phyloP scores from a whole-genome alignment of 2,888 invertebrate genomes.

The Loripinus fragilis region DNA sequence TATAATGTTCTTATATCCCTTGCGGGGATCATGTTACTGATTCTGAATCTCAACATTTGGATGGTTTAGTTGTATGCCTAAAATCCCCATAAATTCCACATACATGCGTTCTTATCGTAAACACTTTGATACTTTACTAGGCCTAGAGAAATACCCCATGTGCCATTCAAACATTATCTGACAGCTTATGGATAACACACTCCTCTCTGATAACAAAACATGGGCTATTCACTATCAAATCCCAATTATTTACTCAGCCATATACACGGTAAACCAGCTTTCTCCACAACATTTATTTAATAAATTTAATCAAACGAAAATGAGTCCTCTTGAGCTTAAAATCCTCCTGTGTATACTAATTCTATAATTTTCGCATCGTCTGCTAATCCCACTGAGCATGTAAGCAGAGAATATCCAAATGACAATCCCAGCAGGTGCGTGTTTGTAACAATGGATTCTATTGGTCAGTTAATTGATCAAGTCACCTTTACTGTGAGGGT shows the following conservation, averaged over 20 bases:
- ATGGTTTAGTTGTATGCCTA: too few species aligned
- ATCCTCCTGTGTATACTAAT: slow-evolving; percentile 3
- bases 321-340: slow-evolving; percentile 11
- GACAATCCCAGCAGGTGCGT: slow-evolving; percentile 37
- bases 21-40: slow-evolving; percentile 1
- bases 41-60: too few species aligned
- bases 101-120: not conserved
- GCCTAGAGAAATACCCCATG: slow-evolving; percentile 5
- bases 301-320: slow-evolving; percentile 19
- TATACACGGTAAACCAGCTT: slow-evolving; percentile 1
- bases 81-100: not conserved
- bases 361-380: slow-evolving; percentile 19
- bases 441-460: slow-evolving; percentile 27
- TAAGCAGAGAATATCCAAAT: slow-evolving; percentile 4
- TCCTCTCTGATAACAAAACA: slow-evolving; percentile 8
- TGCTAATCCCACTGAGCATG: slow-evolving; percentile 32
- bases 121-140: slow-evolving; percentile 15
- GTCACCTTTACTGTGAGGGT: slow-evolving; percentile 1
- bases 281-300: slow-evolving; percentile 10
- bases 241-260: not conserved
- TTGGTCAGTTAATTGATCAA: slow-evolving; percentile 31
- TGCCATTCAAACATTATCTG: not conserved
- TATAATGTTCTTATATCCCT: slow-evolving; percentile 18
- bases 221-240: slow-evolving; percentile 4
- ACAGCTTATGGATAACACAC: slow-evolving; percentile 8